Base-by-base conservation (phyloP, 2,797 vertebrate species). In the Esox lucius region DNA sequence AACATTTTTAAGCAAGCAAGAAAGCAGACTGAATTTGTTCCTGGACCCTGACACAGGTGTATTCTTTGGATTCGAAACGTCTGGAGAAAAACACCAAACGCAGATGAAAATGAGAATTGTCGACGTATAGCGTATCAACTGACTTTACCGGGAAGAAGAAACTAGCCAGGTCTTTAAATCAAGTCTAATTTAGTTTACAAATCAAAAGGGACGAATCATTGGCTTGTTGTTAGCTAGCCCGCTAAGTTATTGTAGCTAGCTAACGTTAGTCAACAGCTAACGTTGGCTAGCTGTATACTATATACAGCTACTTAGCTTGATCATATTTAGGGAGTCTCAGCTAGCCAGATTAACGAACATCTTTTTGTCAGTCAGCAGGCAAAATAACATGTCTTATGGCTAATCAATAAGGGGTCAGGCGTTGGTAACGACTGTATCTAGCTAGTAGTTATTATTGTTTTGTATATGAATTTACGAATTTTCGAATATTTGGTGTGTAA, bases 11-110 rank as follows among this genome's bases (percentile, higher is more conserved):
- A n/a, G 51, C 16, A 56, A n/a, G 49, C 66, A 4, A 53, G 69
- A 24, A n/a, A 51, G 64, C 49, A 9, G 48, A 26, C n/a, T 24
- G 56, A 13, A 24, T 24, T 39, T 24, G 31, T 39, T 71, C 33
- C 53, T n/a, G 11, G 69, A 33, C 69, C n/a, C 17, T 42, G 53
- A 61, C 53, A 72, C 70, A 72, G 70, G 70, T 72, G 70, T 53
- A 72, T 42, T 71, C 39, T 2, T 51, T 28, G 39, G 68, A 68
- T 39, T 24, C 35, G 8, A 48, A 48, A 69, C 4, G 68, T 26
- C 15, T 48, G 13, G 24, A 17, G 15, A 26, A 51, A 17, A 49
- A 19, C 46, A 28, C 16, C 12, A 46, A 69, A 39, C 42, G 15
- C 68, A 22, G 35, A 42, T 39, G 31, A 22, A 68, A 68, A 68